Conservation (phyloP, 2,888 invertebrate species). For the Neelides folsomi region DNA sequence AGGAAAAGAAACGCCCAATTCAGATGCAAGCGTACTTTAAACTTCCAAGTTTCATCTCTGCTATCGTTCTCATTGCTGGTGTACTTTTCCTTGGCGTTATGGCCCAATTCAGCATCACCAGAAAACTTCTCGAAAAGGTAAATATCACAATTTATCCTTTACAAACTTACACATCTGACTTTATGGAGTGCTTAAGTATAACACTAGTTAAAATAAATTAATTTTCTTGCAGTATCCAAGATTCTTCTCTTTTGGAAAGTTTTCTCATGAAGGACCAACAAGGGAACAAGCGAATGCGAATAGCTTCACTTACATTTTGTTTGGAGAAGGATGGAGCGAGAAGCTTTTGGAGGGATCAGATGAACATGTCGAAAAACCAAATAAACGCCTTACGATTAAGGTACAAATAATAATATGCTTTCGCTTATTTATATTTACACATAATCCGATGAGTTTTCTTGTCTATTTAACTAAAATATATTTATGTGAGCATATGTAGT, state of each 20-base stretch:
- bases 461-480: too few relatives aligned
- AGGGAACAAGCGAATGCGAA: constrained; percentile 48
- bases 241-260: constrained; percentile 57
- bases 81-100: constrained; percentile 51
- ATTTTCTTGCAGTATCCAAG: constrained; percentile 45
- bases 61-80: constrained; percentile 44
- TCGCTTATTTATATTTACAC: too few relatives aligned
- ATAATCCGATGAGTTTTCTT: too few relatives aligned
- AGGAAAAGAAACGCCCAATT: constrained; percentile 55
- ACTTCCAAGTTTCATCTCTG: constrained; percentile 42
- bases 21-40: constrained; percentile 65
- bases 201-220: background rate
- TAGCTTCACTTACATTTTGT: constrained; percentile 42
- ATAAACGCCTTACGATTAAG: constrained; percentile 51
- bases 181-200: background rate
- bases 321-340: constrained; percentile 59
- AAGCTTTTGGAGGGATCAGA: constrained; percentile 46
- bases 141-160: constrained; percentile 13
- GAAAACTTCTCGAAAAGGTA: constrained; percentile 52
- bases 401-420: too few relatives aligned
- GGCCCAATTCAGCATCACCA: constrained; percentile 49
- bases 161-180: background rate
- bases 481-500: too few relatives aligned
- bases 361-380: constrained; percentile 46
- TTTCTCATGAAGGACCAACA: constrained; percentile 47